phyloP scores from a whole-genome alignment of 2,797 vertebrate genomes.

The Anabacerthia variegaticeps region DNA sequence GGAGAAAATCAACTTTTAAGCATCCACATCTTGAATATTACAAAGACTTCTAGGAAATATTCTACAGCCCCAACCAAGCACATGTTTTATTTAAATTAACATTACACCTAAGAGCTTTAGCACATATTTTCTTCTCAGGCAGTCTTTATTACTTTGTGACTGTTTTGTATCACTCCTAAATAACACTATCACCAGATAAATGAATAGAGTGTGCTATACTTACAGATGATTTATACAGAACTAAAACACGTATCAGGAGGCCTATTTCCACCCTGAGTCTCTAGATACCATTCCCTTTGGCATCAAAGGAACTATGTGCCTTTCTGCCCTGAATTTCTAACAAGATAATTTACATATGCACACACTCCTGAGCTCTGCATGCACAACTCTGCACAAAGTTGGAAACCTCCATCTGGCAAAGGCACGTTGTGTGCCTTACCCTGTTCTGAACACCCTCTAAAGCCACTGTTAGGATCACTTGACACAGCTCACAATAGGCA shows the following conservation, averaged over 20 bases:
- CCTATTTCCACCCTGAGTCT: not conserved
- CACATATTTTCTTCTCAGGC: conserved; percentile 24
- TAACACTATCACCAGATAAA: conserved; percentile 30
- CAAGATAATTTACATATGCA: not conserved
- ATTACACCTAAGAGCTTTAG: conserved; percentile 42
- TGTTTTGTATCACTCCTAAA: not conserved
- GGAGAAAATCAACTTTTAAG: not conserved
- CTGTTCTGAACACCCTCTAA: not conserved
- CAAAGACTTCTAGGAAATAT: not conserved
- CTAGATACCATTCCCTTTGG: not conserved
- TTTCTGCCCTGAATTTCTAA: conserved; percentile 28
- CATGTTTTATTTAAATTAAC: conserved; percentile 41
- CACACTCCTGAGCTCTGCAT: not conserved
- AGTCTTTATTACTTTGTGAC: conserved; percentile 32
- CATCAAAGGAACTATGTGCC: not conserved
- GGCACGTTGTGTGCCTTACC: not conserved
- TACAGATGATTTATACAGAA: conserved; percentile 28
- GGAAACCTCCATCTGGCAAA: not conserved
- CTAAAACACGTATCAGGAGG: not conserved
- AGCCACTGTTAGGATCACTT: not conserved
- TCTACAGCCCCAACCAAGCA: not conserved
- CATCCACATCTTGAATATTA: not conserved
- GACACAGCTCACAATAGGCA: not conserved
- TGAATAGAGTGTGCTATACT: not conserved
- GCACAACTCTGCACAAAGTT: not conserved